phyloP scores from a whole-genome alignment of 2,888 invertebrate genomes.

The Eupithecia insigniata region DNA sequence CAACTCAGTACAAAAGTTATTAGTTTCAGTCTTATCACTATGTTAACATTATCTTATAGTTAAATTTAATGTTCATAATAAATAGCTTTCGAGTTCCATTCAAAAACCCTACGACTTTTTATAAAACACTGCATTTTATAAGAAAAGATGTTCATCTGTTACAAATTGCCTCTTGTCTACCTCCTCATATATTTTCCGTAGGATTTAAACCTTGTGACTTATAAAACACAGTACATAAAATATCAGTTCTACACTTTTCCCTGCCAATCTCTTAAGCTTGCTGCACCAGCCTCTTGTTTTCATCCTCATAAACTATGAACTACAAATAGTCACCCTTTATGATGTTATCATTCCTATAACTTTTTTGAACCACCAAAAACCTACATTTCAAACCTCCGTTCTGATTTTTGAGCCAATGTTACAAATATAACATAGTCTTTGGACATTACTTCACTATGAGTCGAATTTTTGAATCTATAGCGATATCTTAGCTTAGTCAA shows the following conservation, averaged over 20 bases:
- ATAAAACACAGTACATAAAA: background rate
- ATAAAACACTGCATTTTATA: background rate
- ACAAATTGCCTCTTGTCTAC: background rate
- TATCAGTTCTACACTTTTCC: conserved; percentile 1
- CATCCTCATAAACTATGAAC: background rate
- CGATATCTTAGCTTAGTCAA: background rate
- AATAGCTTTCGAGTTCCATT: background rate
- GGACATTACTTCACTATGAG: conserved; percentile 1
- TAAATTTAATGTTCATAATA: background rate
- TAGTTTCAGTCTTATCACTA: conserved; percentile 11
- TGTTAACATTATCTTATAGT: conserved; percentile 9
- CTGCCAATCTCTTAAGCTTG: background rate
- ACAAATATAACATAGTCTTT: background rate
- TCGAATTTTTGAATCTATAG: background rate
- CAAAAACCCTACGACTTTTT: background rate
- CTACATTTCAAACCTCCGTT: background rate
- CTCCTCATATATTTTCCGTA: background rate
- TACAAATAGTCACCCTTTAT: background rate
- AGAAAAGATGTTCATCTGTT: background rate
- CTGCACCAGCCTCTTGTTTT: background rate
- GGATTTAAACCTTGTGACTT: background rate
- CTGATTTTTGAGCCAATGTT: background rate
- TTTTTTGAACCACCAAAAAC: background rate
- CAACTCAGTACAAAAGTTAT: conserved; percentile 9
- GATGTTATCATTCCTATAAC: background rate